Evolutionary conservation across 2,797 vertebrate species (phyloP).

Genomic region (Neomorphus geoffroyi): DNA sequence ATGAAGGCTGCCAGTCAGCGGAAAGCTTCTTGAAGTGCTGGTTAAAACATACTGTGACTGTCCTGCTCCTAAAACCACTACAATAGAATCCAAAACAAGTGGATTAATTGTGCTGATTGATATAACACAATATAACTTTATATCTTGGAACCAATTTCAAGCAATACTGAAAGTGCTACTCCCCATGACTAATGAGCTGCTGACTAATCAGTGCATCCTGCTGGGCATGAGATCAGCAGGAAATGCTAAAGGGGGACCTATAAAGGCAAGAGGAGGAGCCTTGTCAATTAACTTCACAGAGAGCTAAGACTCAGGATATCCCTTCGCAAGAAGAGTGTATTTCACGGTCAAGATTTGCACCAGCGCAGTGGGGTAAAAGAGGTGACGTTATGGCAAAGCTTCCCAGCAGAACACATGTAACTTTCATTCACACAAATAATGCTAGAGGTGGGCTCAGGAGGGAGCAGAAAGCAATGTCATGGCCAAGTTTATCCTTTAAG

Average conservation of each 20-base stretch:
- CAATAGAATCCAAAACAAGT: not conserved
- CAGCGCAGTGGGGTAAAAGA: not conserved
- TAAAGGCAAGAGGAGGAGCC: not conserved
- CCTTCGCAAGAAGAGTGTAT: not conserved
- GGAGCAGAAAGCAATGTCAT: not conserved
- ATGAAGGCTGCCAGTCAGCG: rapidly evolving
- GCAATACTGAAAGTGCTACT: not conserved
- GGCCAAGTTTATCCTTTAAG: not conserved
- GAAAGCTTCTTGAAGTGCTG: not conserved
- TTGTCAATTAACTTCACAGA: not conserved
- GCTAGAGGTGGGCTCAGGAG: not conserved
- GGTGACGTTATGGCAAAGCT: not conserved
- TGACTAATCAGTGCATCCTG: not conserved
- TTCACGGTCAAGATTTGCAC: not conserved
- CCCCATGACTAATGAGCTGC: not conserved
- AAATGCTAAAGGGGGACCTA: not conserved
- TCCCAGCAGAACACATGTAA: not conserved
- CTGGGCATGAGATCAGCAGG: not conserved
- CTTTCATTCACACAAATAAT: not conserved
- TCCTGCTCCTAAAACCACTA: not conserved
- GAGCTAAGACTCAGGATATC: not conserved
- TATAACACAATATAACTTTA: not conserved
- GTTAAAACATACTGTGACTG: not conserved
- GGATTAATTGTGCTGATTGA: not conserved
- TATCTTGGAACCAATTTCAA: not conserved